phyloP scores from a whole-genome alignment of 2,797 vertebrate species.

The Cossypha caffra region DNA sequence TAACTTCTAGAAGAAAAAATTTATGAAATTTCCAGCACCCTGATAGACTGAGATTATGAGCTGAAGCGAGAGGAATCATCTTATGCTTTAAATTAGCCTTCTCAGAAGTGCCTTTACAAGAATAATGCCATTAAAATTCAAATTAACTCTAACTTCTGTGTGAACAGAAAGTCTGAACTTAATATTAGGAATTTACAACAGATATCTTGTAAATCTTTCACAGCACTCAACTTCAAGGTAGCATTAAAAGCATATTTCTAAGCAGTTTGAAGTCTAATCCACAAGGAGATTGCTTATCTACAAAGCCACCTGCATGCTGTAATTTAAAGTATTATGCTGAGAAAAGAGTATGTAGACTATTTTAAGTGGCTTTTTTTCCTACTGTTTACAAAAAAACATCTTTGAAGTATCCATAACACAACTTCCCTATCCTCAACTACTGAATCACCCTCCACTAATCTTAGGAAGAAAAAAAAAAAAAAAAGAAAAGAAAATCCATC shows the following conservation, averaged over 20 bases:
- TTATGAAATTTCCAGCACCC: not conserved
- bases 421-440: not conserved
- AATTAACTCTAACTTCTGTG: conserved; percentile 61
- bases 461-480: not conserved
- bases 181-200: conserved; percentile 64
- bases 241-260: conserved; percentile 58
- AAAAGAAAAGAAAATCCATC: not conserved
- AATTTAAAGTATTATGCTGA: conserved; percentile 36
- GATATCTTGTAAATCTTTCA: conserved; percentile 68
- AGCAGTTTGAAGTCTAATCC: conserved; percentile 49
- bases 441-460: not conserved
- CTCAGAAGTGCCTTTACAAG: conserved; percentile 34
- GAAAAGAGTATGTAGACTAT: not conserved
- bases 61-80: conserved; percentile 26
- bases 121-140: conserved; percentile 57
- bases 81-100: conserved; percentile 49
- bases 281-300: conserved; percentile 62
- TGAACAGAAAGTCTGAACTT: conserved; percentile 43
- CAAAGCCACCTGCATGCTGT: conserved; percentile 55
- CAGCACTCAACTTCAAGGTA: conserved; percentile 46
- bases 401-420: not conserved
- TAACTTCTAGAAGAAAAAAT: not conserved
- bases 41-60: not conserved
- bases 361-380: conserved; percentile 6
- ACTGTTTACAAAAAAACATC: conserved; percentile 3